These are phyloP conservation scores for Scaptomyza graminum DNA, from an alignment of 1,140 invertebrate genomes.

Conservation along the genomic window DNA sequence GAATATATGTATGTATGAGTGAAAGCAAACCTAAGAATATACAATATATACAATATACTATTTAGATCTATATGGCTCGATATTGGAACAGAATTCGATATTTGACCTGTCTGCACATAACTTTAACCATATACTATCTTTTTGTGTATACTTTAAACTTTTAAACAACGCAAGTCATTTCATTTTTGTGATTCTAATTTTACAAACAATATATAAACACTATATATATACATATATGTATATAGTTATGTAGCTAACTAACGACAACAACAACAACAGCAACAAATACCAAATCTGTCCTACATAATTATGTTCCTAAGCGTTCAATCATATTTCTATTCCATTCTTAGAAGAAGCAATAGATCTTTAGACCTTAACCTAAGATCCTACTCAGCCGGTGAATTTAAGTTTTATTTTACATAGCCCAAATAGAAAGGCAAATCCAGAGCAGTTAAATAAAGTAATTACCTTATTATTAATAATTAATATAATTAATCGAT, in stretches of 20 bases:
- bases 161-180: conserved; percentile 65
- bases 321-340: no score
- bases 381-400: background rate
- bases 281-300: no score
- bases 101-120: conserved; percentile 29
- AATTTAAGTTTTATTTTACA: background rate
- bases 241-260: no score
- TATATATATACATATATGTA: no score
- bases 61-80: background rate
- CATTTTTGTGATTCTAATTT: conserved; percentile 68
- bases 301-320: no score
- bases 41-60: background rate
- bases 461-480: no score
- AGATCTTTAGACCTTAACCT: background rate
- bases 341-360: no score
- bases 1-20: background rate
- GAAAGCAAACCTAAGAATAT: background rate
- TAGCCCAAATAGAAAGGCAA: no score
- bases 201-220: conserved; percentile 15
- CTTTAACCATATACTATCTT: conserved; percentile 22
- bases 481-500: no score
- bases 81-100: conserved; percentile 5
- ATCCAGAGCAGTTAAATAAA: no score
- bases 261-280: no score
- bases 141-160: conserved; percentile 54